A percentile compares a stretch with the other conserved stretches of the same genome.
These are phyloP conservation scores for Amblyjoppa proteus DNA, from an alignment of 2,888 invertebrate genomes.

Conservation along the genomic window DNA sequence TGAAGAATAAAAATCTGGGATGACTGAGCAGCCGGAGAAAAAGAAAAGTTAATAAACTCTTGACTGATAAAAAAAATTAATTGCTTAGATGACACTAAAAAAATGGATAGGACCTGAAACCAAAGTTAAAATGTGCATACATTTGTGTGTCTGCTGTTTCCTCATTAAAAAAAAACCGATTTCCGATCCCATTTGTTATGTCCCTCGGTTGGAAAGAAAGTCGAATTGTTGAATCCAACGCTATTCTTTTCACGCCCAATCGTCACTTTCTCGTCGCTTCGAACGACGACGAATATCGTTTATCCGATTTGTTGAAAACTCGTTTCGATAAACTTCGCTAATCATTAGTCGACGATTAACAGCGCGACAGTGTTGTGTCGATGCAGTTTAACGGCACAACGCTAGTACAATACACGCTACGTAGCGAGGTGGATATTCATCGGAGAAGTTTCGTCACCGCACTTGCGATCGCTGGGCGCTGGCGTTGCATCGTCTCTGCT, in stretches of 20 bases:
- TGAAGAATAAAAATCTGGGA: too few species aligned
- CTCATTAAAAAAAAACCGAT: neutral
- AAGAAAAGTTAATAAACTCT: too few species aligned
- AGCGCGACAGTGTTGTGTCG: neutral
- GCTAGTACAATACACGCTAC: neutral
- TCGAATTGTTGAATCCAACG: too few species aligned
- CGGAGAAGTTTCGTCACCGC: conserved; percentile 42
- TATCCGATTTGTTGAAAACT: too few species aligned
- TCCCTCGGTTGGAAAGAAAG: too few species aligned
- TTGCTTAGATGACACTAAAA: neutral
- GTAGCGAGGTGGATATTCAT: neutral
- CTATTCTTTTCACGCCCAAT: too few species aligned
- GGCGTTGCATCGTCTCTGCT: neutral
- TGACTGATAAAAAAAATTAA: neutral
- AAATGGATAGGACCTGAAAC: neutral
- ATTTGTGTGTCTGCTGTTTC: neutral
- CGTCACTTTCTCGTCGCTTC: too few species aligned
- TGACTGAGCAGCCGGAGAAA: too few species aligned
- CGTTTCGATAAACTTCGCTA: neutral
- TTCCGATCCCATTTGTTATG: too few species aligned
- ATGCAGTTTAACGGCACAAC: neutral
- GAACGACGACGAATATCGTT: too few species aligned
- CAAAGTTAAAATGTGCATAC: neutral
- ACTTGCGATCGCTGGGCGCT: conserved; percentile 28
- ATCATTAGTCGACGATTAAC: neutral